Evolutionary conservation across 2,888 invertebrate species (phyloP).

Genomic region (Diarsia dahlii): DNA sequence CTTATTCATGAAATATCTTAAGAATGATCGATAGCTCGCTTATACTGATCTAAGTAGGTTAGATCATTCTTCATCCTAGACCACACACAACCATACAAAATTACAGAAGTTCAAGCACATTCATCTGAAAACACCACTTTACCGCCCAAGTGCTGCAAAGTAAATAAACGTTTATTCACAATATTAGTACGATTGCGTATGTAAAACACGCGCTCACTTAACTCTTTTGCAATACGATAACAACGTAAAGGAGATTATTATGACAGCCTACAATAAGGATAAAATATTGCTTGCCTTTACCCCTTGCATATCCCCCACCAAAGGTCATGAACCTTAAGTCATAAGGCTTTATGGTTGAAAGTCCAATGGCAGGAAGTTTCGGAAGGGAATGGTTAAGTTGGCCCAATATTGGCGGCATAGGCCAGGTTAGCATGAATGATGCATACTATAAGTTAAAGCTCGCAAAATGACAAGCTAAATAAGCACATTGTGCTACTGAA

Average conservation of each 20-base stretch:
- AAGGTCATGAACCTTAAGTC: conserved; percentile 27
- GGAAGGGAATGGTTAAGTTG: conserved; percentile 44
- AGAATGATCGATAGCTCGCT: no score
- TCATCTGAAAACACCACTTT: conserved; percentile 13
- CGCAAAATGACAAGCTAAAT: conserved; percentile 81
- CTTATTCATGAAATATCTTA: no score
- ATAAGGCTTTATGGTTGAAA: conserved; percentile 42
- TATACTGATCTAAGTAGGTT: background rate
- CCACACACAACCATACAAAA: conserved; percentile 20
- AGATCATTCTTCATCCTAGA: background rate
- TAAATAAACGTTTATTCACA: conserved; percentile 55
- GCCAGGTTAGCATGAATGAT: conserved; percentile 78
- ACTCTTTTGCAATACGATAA: conserved; percentile 72
- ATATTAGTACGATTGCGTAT: conserved; percentile 62
- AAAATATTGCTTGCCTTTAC: conserved; percentile 70
- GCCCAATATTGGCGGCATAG: conserved; percentile 68
- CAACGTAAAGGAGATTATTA: conserved; percentile 76
- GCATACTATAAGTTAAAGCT: conserved; percentile 77
- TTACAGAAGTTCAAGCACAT: conserved; percentile 32
- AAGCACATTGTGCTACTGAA: conserved; percentile 80
- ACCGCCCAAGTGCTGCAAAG: conserved; percentile 39
- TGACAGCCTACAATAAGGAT: conserved; percentile 79
- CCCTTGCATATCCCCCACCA: conserved; percentile 10
- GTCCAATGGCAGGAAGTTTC: conserved; percentile 30
- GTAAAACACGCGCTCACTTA: conserved; percentile 70